phyloP scores from a whole-genome alignment of 2,888 invertebrate genomes.

The Apoda limacodes region DNA sequence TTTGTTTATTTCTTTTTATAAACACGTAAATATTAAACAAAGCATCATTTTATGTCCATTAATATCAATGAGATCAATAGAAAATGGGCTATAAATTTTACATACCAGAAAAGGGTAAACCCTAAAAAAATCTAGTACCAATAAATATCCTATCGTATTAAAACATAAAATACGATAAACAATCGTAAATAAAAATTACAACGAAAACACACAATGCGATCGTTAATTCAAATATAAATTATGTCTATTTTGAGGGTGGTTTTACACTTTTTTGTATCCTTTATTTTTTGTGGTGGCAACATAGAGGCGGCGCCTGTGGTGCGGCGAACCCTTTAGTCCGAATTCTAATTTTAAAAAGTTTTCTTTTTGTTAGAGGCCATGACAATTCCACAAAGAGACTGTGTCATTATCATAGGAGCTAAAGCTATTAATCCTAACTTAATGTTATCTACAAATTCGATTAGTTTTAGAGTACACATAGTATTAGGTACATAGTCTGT shows the following conservation, averaged over 20 bases:
- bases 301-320: constrained; percentile 53
- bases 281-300: constrained; percentile 46
- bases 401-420: constrained; percentile 25
- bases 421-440: constrained; percentile 53
- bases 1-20: too few species aligned
- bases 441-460: too few species aligned
- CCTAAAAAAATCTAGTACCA: constrained; percentile 37
- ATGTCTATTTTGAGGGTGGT: constrained; percentile 57
- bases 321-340: constrained; percentile 53
- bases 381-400: too few species aligned
- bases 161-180: constrained; percentile 68
- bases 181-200: constrained; percentile 68
- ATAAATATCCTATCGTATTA: constrained; percentile 61
- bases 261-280: constrained; percentile 59
- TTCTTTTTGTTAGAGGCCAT: constrained; percentile 24
- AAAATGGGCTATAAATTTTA: too few species aligned
- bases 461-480: too few species aligned
- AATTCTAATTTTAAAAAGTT: constrained; percentile 37
- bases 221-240: constrained; percentile 62
- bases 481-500: too few species aligned
- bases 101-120: too few species aligned
- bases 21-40: too few species aligned
- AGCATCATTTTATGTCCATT: too few species aligned
- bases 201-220: constrained; percentile 55
- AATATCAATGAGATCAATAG: too few species aligned